phyloP scores from a whole-genome alignment of 2,888 invertebrate species.

The Nowickia ferox region DNA sequence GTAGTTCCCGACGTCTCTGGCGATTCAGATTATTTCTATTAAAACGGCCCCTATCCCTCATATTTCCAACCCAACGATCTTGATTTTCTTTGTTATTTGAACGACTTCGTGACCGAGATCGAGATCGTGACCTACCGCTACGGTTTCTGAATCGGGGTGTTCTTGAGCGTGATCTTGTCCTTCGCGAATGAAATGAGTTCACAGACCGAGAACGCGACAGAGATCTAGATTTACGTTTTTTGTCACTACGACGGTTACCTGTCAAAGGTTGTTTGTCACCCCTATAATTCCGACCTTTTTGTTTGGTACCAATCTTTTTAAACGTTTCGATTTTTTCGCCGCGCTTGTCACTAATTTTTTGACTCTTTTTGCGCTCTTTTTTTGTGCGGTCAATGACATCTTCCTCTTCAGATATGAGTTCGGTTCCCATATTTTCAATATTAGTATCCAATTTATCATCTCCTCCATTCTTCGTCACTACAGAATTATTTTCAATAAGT shows the following conservation, averaged over 20 bases:
- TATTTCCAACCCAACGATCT: conserved; percentile 71
- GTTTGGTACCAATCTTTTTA: conserved; percentile 91
- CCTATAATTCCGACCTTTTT: conserved; percentile 91
- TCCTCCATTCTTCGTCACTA: background rate
- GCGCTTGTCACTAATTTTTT: conserved; percentile 72
- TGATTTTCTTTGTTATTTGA: conserved; percentile 81
- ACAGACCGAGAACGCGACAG: conserved; percentile 69
- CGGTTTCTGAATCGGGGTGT: conserved; percentile 68
- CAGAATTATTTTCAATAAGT: conserved; percentile 14
- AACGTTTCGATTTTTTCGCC: conserved; percentile 85
- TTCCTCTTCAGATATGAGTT: conserved; percentile 89
- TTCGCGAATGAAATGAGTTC: conserved; percentile 64
- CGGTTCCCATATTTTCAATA: conserved; percentile 87
- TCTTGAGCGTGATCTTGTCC: conserved; percentile 66
- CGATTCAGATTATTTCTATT: conserved; percentile 63
- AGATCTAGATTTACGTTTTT: conserved; percentile 57
- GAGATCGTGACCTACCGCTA: conserved; percentile 51
- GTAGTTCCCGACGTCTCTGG: conserved; percentile 89
- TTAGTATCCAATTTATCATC: conserved; percentile 65
- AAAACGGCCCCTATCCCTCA: conserved; percentile 62
- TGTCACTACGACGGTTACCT: conserved; percentile 66
- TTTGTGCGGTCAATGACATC: conserved; percentile 80
- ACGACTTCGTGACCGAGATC: conserved; percentile 67
- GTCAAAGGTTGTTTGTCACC: conserved; percentile 85
- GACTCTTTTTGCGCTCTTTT: conserved; percentile 55